A percentile compares a stretch with the other conserved stretches of the same genome.
These are phyloP conservation scores for Megatriorchis doriae DNA, from an alignment of 2,113 vertebrate genomes.

Conservation along the genomic window DNA sequence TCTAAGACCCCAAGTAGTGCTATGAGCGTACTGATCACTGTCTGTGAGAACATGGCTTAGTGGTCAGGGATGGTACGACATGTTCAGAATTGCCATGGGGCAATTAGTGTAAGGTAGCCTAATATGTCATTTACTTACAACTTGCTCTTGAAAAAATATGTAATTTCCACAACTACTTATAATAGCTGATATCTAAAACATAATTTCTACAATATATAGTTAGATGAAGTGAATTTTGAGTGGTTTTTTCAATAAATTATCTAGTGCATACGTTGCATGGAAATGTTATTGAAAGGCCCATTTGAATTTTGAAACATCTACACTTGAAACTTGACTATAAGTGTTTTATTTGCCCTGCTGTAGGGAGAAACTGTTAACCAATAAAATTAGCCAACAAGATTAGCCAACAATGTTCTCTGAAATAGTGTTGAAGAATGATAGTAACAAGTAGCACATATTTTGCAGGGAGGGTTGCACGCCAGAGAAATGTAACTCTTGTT, in stretches of 20 bases:
- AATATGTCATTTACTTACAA: background rate
- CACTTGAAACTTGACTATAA: background rate
- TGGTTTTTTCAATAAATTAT: background rate
- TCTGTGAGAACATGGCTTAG: background rate
- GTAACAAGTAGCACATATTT: background rate
- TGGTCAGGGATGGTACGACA: background rate
- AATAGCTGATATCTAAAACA: background rate
- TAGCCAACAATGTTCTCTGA: background rate
- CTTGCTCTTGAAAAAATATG: background rate
- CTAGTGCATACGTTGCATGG: background rate
- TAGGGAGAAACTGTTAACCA: background rate
- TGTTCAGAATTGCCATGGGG: background rate
- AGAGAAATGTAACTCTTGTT: background rate
- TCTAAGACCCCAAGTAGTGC: background rate
- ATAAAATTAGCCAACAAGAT: background rate
- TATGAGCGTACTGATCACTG: background rate
- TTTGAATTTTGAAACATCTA: background rate
- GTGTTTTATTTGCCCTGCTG: background rate
- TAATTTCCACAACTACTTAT: background rate
- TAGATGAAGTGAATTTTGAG: background rate
- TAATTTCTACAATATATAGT: background rate
- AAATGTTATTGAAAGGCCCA: background rate
- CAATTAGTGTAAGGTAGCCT: background rate
- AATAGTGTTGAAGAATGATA: background rate
- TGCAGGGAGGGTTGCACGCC: accelerated